Conservation (phyloP, 2,888 invertebrate genomes). For the Drosophila mettleri region DNA sequence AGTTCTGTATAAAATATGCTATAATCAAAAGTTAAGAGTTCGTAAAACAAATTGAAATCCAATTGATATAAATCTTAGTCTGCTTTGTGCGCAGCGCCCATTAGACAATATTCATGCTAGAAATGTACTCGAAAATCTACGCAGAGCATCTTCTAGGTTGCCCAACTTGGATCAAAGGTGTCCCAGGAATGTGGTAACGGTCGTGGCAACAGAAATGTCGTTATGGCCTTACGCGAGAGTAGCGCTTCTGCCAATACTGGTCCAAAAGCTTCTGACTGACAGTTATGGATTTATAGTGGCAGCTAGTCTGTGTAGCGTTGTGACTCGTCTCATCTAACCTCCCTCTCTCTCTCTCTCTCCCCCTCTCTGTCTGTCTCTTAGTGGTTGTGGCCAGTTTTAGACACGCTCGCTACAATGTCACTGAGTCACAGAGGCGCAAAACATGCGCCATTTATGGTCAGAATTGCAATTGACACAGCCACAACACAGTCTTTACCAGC, state of each 20-base stretch:
- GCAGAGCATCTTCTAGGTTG: slow-evolving; percentile 13
- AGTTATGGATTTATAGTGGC: slow-evolving; percentile 81
- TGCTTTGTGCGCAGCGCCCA: slow-evolving; percentile 16
- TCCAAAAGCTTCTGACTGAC: slow-evolving; percentile 70
- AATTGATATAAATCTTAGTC: slow-evolving; percentile 21
- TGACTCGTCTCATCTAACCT: slow-evolving; percentile 10
- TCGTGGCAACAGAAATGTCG: slow-evolving; percentile 61
- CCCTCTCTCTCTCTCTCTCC: slow-evolving; percentile 3
- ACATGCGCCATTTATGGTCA: slow-evolving; percentile 68
- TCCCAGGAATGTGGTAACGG: slow-evolving; percentile 73
- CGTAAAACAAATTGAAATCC: slow-evolving; percentile 40
- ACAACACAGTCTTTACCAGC: slow-evolving; percentile 38
- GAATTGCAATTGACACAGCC: slow-evolving; percentile 61
- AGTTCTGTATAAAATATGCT: slow-evolving; percentile 4
- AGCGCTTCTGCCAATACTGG: slow-evolving; percentile 71
- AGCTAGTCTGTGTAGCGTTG: slow-evolving; percentile 41
- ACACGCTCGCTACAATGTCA: slow-evolving; percentile 74
- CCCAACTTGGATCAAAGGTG: slow-evolving; percentile 59
- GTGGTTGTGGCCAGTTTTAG: slow-evolving; percentile 44
- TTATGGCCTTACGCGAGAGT: slow-evolving; percentile 67
- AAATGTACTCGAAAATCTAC: slow-evolving; percentile 43
- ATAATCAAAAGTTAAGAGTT: slow-evolving; percentile 29
- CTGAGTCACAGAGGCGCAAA: slow-evolving; percentile 61
- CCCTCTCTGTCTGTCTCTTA: neutral
- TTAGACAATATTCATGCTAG: slow-evolving; percentile 60